Base-by-base conservation (phyloP, 2,888 invertebrate genomes). In the Ophioninae sp. region DNA sequence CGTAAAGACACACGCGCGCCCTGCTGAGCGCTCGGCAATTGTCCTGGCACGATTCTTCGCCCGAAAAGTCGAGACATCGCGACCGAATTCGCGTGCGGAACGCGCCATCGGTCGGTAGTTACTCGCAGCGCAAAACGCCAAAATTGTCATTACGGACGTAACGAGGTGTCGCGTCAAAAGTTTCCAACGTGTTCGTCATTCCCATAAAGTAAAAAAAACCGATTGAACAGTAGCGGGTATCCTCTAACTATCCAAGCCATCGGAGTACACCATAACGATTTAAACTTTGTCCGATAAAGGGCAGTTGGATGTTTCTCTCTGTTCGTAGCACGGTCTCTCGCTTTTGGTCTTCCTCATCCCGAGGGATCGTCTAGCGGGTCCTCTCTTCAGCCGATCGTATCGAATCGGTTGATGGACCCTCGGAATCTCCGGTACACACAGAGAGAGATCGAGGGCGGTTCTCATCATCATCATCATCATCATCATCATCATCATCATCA, bases 241-340 rank as follows among this genome's bases (percentile, higher is more conserved):
- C 74, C 78, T 82, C 65, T 78, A 78, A 83, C 77, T 83, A 83
- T 83, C 81, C 70, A 67, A 69, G 72, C 83, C 79, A 67, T 80
- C 81, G 70, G 70, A 83, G 83, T 75, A 75, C 81, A 72, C 81
- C 79, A 78, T 81, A 84, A 84, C 81, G 84, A 78, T 84, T 82
- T 70, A 81, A 84, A 84, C 84, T 84, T 84, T 81, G 81, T 72
- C 79, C 79, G 84, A 84, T 81, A 84, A 76, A 75, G 79, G 75
- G 70, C 13, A 65, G 79, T 59, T 62, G 77, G 68, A 20, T 64
- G 70, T 59, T 81, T 76, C 75, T 37, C 79, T 21, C 37, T 68
- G 56, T 41, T 5, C 39, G 41, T 74, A 20, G n/a, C 65, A 69
- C 56, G n/a, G 44, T 59, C 70, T 21, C 62, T 73, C 73, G 17